phyloP scores from a whole-genome alignment of 2,888 invertebrate species.

The Hirtodrosophila trivittata region DNA sequence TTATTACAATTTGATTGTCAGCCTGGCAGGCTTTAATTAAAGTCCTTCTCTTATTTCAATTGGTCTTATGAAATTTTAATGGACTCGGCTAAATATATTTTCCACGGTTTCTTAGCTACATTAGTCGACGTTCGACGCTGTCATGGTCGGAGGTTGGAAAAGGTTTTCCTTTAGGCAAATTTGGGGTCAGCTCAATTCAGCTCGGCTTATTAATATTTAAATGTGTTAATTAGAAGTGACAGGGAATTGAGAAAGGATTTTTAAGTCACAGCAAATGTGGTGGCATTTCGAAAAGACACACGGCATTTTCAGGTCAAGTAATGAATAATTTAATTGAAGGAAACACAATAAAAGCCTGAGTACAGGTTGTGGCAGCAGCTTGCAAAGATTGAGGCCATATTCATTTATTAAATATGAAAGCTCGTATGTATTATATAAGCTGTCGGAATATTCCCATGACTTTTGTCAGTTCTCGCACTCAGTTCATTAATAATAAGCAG shows the following conservation, averaged over 20 bases:
- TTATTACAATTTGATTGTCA: slow-evolving; percentile 63
- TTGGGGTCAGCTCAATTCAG: slow-evolving; percentile 35
- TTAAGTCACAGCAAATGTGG: slow-evolving; percentile 12
- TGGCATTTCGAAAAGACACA: background rate
- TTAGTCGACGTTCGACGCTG: too few relatives aligned
- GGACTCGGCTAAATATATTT: slow-evolving; percentile 45
- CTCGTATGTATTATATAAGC: too few relatives aligned
- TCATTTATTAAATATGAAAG: too few relatives aligned
- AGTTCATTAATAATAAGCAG: too few relatives aligned
- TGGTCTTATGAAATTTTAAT: slow-evolving; percentile 63
- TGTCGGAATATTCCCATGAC: too few relatives aligned
- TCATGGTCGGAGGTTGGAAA: background rate
- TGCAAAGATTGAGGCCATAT: background rate
- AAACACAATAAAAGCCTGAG: too few relatives aligned
- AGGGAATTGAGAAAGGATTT: slow-evolving; percentile 42
- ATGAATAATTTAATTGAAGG: background rate
- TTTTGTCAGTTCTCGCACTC: too few relatives aligned
- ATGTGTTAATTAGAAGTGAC: slow-evolving; percentile 51
- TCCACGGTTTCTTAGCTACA: too few relatives aligned
- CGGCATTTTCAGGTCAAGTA: background rate
- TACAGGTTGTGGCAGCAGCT: too few relatives aligned
- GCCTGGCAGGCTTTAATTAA: slow-evolving; percentile 46
- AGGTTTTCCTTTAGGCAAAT: slow-evolving; percentile 14
- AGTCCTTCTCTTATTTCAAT: slow-evolving; percentile 65
- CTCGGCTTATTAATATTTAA: slow-evolving; percentile 25